Evolutionary conservation across 2,888 invertebrate species (phyloP).

Genomic region (Tenthredo scrophulariae): DNA sequence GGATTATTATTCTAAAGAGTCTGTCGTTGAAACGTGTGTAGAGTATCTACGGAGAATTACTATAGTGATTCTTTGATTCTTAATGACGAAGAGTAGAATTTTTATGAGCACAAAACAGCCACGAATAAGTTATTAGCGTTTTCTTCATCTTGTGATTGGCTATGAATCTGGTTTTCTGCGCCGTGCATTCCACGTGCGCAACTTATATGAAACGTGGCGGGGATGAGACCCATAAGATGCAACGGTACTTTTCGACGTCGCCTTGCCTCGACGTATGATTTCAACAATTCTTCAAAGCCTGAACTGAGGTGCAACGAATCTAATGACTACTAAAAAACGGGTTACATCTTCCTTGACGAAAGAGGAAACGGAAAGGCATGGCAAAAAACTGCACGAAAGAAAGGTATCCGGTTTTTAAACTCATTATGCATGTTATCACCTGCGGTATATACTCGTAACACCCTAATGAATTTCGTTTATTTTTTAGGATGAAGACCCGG

Average conservation of each 20-base stretch:
- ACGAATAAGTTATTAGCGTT: neutral
- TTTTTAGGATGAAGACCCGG: conserved; percentile 10
- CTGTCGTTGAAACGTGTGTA: neutral
- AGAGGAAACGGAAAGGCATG: neutral
- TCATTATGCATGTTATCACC: neutral
- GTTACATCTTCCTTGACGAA: neutral
- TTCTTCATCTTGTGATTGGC: neutral
- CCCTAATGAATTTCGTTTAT: neutral
- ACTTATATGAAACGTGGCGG: conserved; percentile 51
- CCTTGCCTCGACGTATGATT: neutral
- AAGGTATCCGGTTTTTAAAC: conserved; percentile 12
- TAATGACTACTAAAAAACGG: conserved; percentile 31
- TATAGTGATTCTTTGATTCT: neutral
- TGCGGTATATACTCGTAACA: neutral
- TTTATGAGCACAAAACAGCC: neutral
- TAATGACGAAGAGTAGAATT: neutral
- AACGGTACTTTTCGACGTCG: conserved; percentile 59
- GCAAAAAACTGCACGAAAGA: neutral
- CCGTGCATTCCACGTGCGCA: conserved; percentile 34
- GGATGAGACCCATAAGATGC: conserved; percentile 49
- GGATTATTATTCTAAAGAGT: neutral
- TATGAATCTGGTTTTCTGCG: conserved; percentile 9
- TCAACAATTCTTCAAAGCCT: neutral
- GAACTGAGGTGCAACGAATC: neutral
- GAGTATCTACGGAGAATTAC: neutral